Percentiles rank a stretch among this genome's conserved stretches.
These are phyloP conservation scores for Cossypha polioptera DNA, from an alignment of 2,797 vertebrate species.

Conservation along the genomic window DNA sequence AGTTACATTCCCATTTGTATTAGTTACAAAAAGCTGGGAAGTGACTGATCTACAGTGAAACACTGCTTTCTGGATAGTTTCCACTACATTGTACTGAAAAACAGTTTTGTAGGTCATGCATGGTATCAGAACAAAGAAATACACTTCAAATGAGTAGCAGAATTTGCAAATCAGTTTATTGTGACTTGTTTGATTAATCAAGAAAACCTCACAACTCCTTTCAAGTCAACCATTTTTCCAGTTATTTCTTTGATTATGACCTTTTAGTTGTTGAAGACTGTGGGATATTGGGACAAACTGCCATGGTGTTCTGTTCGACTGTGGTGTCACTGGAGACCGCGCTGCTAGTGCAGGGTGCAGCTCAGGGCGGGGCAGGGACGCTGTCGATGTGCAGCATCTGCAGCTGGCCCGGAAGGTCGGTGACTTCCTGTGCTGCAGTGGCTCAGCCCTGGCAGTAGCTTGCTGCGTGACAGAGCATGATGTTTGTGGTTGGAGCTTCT, in stretches of 20 bases:
- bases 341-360: background rate
- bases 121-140: background rate
- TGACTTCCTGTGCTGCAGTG: background rate
- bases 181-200: background rate
- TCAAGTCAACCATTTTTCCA: background rate
- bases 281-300: background rate
- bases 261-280: background rate
- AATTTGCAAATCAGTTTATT: background rate
- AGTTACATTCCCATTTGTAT: slow-evolving; percentile 27
- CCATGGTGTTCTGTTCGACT: accelerated
- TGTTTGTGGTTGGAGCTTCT: background rate
- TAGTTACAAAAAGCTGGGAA: slow-evolving; percentile 36
- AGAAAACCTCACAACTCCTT: background rate
- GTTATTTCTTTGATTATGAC: background rate
- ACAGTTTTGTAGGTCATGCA: background rate
- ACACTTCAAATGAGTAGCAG: background rate
- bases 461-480: background rate
- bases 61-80: slow-evolving; percentile 19
- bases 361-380: accelerated
- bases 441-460: background rate
- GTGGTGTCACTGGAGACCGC: background rate
- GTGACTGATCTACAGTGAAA: background rate
- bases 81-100: background rate
- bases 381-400: background rate
- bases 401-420: accelerated